Base-by-base conservation (phyloP, 2,797 vertebrate genomes). In the Syngnathus rostellatus region DNA sequence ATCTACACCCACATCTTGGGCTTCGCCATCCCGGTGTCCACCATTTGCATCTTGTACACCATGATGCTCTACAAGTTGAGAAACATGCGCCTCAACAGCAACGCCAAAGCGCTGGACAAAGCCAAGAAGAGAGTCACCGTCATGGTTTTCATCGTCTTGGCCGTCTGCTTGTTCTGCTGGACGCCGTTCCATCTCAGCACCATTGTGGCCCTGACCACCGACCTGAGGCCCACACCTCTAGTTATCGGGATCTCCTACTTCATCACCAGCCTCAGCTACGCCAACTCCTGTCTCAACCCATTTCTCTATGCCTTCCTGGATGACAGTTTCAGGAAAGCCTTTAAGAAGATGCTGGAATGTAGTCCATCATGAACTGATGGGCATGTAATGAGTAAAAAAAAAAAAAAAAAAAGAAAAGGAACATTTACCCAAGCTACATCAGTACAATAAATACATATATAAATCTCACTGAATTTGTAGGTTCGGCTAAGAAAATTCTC, bases 131-230 rank as follows among this genome's bases (percentile, higher is more conserved):
- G 89, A 53, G 93, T 93, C 58, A 95, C 94, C 1, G n/a, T 92
- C 19, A 94, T 94, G 91, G 93, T 95, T 64, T 93, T 94, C 57
- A 89, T 94, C 0, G 93, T 95, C 9, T 72, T 95, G 74, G 91
- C 93, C 0, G 90, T 93, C 51, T 94, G 93, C 45, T 81, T 95
- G 64, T 92, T 94, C 83, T 95, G 94, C 72, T 95, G 93, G 92
- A 94, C 90, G 0, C 93, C 93, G 0, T 95, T 93, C 81, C 94
- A 95, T 78, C 78, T 95, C 73, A 92, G 93, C 89, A 94, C 94
- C 69, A 86, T 94, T 0, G 92, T 94, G 69, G 92, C 93, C 6
- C 80, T 95, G 81, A 93, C 93, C 31, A 92, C 90, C 0, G 94
- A 96, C 84, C 84, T 94, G 72, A 89, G 83, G 21, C 92, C 91